Conservation (phyloP, 2,888 invertebrate genomes). For the Ctenicera cuprea region DNA sequence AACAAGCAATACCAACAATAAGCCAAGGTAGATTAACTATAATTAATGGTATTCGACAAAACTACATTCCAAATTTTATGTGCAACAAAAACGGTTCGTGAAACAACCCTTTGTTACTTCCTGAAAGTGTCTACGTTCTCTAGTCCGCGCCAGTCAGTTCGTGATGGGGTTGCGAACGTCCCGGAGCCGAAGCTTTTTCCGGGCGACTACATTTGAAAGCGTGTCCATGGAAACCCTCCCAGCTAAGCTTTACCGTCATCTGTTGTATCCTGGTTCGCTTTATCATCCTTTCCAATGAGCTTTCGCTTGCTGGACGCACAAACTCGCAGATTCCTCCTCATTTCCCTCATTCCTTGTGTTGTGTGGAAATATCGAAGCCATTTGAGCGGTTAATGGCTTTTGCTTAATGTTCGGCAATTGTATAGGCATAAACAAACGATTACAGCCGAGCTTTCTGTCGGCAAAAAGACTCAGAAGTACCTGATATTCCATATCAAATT, state of each 20-base stretch:
- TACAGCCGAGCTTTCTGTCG: constrained; percentile 18
- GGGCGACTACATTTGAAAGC: constrained; percentile 58
- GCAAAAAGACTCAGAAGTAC: constrained; percentile 7
- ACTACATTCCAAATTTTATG: constrained; percentile 44
- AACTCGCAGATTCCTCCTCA: constrained; percentile 61
- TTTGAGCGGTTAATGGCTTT: constrained; percentile 38
- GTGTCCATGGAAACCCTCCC: constrained; percentile 68
- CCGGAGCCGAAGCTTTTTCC: constrained; percentile 43
- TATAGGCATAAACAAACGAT: constrained; percentile 31
- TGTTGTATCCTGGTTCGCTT: constrained; percentile 62
- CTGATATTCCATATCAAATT: constrained; percentile 27
- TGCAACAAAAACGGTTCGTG: constrained; percentile 45
- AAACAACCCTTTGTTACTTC: constrained; percentile 51
- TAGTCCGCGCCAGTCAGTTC: constrained; percentile 38
- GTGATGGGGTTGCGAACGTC: constrained; percentile 12
- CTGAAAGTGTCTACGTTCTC: constrained; percentile 50
- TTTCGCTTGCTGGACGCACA: constrained; percentile 61
- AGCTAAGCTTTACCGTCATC: constrained; percentile 64
- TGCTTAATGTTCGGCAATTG: constrained; percentile 33
- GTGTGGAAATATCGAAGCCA: constrained; percentile 48
- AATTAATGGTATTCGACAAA: constrained; percentile 43
- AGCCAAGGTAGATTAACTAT: constrained; percentile 37
- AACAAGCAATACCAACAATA: constrained; percentile 31
- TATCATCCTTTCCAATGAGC: constrained; percentile 63
- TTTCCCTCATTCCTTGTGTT: constrained; percentile 56